Conservation (phyloP, 2,888 invertebrate species). For the Xestoiulus laeticollis region DNA sequence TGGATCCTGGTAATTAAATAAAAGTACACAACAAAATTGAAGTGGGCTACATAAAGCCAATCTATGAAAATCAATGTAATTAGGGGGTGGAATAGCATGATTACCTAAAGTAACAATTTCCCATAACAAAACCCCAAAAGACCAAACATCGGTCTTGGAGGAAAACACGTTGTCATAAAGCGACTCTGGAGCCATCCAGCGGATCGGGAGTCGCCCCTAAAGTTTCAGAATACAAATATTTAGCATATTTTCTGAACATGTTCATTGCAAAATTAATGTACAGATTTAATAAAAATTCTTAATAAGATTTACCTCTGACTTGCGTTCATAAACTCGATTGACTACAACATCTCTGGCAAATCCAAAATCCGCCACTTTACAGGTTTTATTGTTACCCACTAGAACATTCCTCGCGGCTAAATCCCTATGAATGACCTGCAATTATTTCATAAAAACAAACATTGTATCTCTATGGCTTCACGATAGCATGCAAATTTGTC, state of each 20-base stretch:
- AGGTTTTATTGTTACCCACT: conserved; percentile 82
- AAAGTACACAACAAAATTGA: too few species aligned
- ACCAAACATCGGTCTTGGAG: conserved; percentile 94
- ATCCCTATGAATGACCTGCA: conserved; percentile 82
- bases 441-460: conserved; percentile 62
- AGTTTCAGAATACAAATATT: too few species aligned
- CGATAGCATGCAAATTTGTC: too few species aligned
- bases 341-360: conserved; percentile 89
- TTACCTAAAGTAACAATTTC: conserved; percentile 86
- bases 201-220: conserved; percentile 71
- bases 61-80: too few species aligned
- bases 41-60: too few species aligned
- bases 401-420: conserved; percentile 88
- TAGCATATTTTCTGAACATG: too few species aligned
- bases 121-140: conserved; percentile 94
- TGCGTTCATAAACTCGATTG: conserved; percentile 68
- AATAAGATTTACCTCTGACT: conserved; percentile 63
- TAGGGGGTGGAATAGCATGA: too few species aligned
- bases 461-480: too few species aligned
- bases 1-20: conserved; percentile 73
- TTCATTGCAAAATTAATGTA: neutral
- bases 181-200: conserved; percentile 98
- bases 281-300: neutral
- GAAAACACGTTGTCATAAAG: conserved; percentile 94
- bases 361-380: conserved; percentile 87